A percentile compares a stretch with the other conserved stretches of the same genome.
phyloP scores from a whole-genome alignment of 1,140 invertebrate genomes.

The Charaxes varanes region DNA sequence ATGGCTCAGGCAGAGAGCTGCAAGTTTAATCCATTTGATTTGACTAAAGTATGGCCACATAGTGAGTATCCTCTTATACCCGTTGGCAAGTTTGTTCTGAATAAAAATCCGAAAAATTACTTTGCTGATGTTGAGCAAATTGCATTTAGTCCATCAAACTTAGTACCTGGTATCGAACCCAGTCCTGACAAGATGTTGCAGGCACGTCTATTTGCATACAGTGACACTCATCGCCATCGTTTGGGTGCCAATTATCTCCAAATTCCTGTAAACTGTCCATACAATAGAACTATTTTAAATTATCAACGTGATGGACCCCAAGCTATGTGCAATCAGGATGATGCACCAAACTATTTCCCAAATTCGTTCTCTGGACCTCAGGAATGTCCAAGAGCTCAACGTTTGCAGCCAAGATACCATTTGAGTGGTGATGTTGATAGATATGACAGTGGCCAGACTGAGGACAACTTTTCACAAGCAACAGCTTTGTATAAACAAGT shows the following conservation, averaged over 20 bases:
- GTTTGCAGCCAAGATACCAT: conserved; percentile 72
- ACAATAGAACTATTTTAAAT: conserved; percentile 79
- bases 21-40: conserved; percentile 92
- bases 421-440: conserved; percentile 80
- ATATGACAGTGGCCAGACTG: conserved; percentile 85
- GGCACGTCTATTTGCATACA: conserved; percentile 95
- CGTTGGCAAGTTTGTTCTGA: conserved; percentile 92
- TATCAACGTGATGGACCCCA: conserved; percentile 93
- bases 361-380: conserved; percentile 93
- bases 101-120: conserved; percentile 94
- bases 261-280: conserved; percentile 96
- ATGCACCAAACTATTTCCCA: conserved; percentile 95
- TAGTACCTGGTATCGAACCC: conserved; percentile 93
- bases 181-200: conserved; percentile 97
- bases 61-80: conserved; percentile 91
- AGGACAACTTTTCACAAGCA: conserved; percentile 94
- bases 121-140: conserved; percentile 97
- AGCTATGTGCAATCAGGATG: conserved; percentile 79
- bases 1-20: conserved; percentile 81
- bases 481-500: conserved; percentile 88
- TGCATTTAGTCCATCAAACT: conserved; percentile 93
- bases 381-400: conserved; percentile 73
- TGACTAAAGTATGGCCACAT: conserved; percentile 96
- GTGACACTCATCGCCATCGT: conserved; percentile 95
- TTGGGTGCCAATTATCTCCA: conserved; percentile 95